Evolutionary conservation across 2,888 invertebrate species (phyloP), one percentile per base, ranked within the genome.

Genomic region (Platycheirus rosarum): DNA sequence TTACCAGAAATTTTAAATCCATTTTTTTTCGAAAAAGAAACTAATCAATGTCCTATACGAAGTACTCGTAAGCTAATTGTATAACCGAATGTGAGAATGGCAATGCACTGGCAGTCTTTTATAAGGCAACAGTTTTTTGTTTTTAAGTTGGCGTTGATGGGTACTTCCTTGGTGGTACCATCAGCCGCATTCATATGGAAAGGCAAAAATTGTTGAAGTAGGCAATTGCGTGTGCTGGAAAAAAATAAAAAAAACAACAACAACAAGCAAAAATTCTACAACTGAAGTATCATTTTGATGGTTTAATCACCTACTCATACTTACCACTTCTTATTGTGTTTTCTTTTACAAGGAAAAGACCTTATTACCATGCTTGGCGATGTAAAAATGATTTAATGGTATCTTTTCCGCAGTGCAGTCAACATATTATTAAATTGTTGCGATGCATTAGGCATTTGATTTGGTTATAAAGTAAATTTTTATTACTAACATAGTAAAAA

Each of bases 161-260:
- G n/a, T 42, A 77, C 82, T 82, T 82, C 77, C 82, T 77, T 77
- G 68, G 62, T 77, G 82, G 77, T 77, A 68, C 55, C 46, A 51
- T 26, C 13, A 44, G 46, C 29, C 18, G 48, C 37, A 48, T 82
- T 66, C 75, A 70, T 42, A 23, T 57, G 70, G 46, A 66, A 62
- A 46, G 32, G 40, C 35, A 63, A 20, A 32, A n/a, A 49, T 71
- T 73, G 65, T 60, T 73, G 53, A 69, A 20, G 29, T 60, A 53
- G 57, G 14, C 37, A 40, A 71, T 71, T 77, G 76, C 77, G 71
- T 73, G 35, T 63, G 48, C 60, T 42, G 14, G n/a, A n/a, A n/a
- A n/a, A n/a, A n/a, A n/a, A n/a, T n/a, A n/a, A n/a, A n/a, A n/a
- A n/a, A n/a, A n/a, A n/a, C n/a, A n/a, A n/a, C n/a, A n/a, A n/a